Evolutionary conservation across 2,113 vertebrate genomes (phyloP), one percentile per base, ranked within the genome.

Genomic region (Esox niger): DNA sequence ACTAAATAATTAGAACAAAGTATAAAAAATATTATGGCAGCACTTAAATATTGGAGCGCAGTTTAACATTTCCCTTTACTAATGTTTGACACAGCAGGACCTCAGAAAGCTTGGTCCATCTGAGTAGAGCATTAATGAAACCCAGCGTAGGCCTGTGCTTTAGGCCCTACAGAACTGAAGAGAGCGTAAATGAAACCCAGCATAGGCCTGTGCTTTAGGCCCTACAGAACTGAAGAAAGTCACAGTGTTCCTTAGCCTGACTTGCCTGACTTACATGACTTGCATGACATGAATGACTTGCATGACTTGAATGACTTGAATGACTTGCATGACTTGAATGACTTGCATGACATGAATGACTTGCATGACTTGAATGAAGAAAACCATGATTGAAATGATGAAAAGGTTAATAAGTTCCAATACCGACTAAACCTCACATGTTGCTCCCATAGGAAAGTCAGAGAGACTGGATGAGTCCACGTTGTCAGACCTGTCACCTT

Each of bases 401-500:
- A 52, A 49, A 38, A 9, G 15, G 3, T 38, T 13, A n/a, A 52
- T 6, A 52, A 15, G 17, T 10, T 43, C 13, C 15, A 43, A 15
- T 43, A 43, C 35, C 15, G 8, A 43, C 13, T 43, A 43, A 15
- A 43, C 26, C 10, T 61, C 38, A 76, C 56, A 29, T 59, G 84
- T 71, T 63, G 47, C 76, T 82, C 64, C 21, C 63, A n/a, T 81
- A 98, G 96, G 92, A 73, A 91, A 90, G 69, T 82, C 91, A 0
- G 95, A 95, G 71, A 90, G 82, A 71, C 71, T 65, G 0, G 77
- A 90, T 62, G 95, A 95, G 26, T 81, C 87, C 2, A 64, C 90
- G 1, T 62, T 86, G 6, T 93, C 92, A 6, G 95, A 98, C 61
- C 86, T 94, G 65, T 96, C 95, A 1, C 92, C 94, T 6, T 76